A percentile compares a stretch with the other conserved stretches of the same genome.
These are phyloP conservation scores for Periophthalmus modestus DNA, from an alignment of 2,113 vertebrate genomes.

Conservation along the genomic window DNA sequence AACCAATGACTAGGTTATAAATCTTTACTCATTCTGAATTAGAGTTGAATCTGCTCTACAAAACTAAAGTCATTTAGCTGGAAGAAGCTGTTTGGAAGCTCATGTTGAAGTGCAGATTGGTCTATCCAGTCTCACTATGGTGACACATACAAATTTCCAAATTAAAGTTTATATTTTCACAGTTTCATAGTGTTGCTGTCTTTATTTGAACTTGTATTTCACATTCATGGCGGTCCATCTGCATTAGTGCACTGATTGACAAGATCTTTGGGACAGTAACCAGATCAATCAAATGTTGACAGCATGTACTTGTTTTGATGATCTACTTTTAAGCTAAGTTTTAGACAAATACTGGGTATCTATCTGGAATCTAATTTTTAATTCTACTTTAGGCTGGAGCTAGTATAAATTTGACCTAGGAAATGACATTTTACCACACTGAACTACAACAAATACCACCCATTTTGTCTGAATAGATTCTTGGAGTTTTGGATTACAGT, in stretches of 20 bases:
- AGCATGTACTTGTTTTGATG: not conserved
- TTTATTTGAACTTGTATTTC: not conserved
- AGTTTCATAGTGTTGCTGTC: conserved; percentile 1
- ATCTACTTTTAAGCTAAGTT: not conserved
- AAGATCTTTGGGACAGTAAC: not conserved
- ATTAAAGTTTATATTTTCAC: not conserved
- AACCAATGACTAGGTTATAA: not conserved
- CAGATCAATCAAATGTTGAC: not conserved
- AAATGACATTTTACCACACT: too few species aligned
- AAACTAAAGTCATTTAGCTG: not conserved
- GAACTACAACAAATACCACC: too few species aligned
- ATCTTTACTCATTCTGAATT: not conserved
- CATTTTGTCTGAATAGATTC: too few species aligned
- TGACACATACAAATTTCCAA: not conserved
- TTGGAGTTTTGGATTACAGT: too few species aligned
- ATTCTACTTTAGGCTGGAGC: too few species aligned
- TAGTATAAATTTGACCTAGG: too few species aligned
- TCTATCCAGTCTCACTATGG: not conserved
- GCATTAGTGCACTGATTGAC: not conserved
- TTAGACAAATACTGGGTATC: too few species aligned
- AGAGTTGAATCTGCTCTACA: not conserved
- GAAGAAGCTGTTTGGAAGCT: not conserved
- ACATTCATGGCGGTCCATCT: not conserved
- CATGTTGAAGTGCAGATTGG: not conserved
- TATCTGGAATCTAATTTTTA: too few species aligned